Conservation (phyloP, 2,113 vertebrate species). For the Gymnarchus niloticus region DNA sequence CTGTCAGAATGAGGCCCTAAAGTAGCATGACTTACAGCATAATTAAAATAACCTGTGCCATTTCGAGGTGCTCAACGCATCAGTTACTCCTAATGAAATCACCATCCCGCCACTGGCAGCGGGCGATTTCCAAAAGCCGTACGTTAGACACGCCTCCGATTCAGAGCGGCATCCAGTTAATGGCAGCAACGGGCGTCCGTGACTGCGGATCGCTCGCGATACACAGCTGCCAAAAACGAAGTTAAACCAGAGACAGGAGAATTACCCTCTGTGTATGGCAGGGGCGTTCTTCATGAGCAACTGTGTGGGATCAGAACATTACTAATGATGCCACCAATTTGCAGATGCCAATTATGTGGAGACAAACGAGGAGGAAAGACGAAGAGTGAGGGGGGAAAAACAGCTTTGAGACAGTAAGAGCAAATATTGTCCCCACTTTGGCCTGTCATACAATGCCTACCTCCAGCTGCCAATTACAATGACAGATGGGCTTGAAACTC, state of each 20-base stretch:
- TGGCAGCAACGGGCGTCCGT: not conserved
- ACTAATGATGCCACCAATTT: conserved; percentile 57
- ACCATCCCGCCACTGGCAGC: not conserved
- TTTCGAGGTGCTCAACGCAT: not conserved
- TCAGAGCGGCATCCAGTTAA: not conserved
- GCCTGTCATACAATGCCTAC: not conserved
- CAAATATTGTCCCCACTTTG: conserved; percentile 17
- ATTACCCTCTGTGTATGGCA: conserved; percentile 17
- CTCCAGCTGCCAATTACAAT: conserved; percentile 22
- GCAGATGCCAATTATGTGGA: conserved; percentile 33
- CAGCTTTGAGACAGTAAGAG: not conserved
- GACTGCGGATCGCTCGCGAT: not conserved
- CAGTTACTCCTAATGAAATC: not conserved
- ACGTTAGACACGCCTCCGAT: not conserved
- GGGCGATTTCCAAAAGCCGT: not conserved
- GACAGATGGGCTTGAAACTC: conserved; percentile 16
- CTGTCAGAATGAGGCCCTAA: not conserved
- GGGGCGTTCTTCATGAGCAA: conserved; percentile 14
- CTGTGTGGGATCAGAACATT: conserved; percentile 51
- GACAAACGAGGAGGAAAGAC: conserved; percentile 37
- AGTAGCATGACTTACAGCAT: not conserved
- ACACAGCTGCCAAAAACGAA: not conserved
- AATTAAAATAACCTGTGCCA: not conserved
- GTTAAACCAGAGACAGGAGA: not conserved
- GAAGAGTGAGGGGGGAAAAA: not conserved